phyloP scores from a whole-genome alignment of 92 coral and sea anemone species.

The Epizoanthus illoricatus region DNA sequence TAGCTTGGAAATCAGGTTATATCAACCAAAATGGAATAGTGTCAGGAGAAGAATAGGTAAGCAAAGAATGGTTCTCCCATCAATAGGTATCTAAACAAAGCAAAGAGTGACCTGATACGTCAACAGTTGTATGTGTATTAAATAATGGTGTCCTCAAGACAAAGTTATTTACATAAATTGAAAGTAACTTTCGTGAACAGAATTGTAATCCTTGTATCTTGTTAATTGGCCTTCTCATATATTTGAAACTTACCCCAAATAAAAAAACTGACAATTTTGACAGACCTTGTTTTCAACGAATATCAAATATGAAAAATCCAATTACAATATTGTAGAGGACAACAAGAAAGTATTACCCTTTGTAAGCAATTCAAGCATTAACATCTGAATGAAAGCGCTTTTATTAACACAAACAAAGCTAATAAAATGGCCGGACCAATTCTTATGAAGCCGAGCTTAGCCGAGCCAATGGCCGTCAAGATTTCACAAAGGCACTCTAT shows the following conservation, averaged over 20 bases:
- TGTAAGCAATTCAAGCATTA: conserved; percentile 48
- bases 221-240: neutral
- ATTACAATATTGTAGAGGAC: conserved; percentile 43
- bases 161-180: conserved; percentile 38
- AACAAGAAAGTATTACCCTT: conserved; percentile 51
- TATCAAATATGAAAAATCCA: conserved; percentile 43
- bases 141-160: neutral
- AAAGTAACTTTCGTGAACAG: conserved; percentile 29
- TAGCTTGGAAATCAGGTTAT: conserved; percentile 4
- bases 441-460: conserved; percentile 55
- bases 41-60: neutral
- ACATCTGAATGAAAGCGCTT: conserved; percentile 56
- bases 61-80: conserved; percentile 2
- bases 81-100: conserved; percentile 16
- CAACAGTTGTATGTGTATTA: conserved; percentile 8
- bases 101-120: neutral
- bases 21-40: neutral
- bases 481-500: conserved; percentile 47
- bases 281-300: conserved; percentile 16
- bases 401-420: conserved; percentile 56
- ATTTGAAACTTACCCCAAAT: neutral
- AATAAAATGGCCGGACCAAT: conserved; percentile 48
- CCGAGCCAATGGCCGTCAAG: conserved; percentile 52
- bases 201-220: neutral
- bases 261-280: conserved; percentile 4